Percentiles rank a stretch among this genome's conserved stretches.
Evolutionary conservation across 2,888 invertebrate genomes (phyloP).

Genomic region (Belgica antarctica): DNA sequence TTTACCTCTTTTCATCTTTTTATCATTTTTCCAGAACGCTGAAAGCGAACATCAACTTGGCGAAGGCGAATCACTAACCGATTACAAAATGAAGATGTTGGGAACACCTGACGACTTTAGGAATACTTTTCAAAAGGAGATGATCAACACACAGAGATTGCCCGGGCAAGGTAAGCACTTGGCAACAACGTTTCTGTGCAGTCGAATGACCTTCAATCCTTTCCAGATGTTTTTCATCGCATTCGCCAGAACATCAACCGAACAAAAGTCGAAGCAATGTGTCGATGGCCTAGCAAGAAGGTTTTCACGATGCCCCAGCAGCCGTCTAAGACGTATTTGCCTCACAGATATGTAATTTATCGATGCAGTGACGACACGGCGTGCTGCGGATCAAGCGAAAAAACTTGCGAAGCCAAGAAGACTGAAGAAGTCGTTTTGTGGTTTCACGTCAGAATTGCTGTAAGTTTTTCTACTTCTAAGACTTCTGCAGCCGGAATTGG

Average conservation of each 20-base stretch:
- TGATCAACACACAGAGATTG: neutral
- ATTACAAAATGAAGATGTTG: slow-evolving; percentile 13
- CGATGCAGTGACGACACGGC: slow-evolving; percentile 34
- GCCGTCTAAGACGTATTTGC: slow-evolving; percentile 18
- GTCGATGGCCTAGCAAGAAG: slow-evolving; percentile 29
- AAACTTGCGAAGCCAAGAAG: slow-evolving; percentile 35
- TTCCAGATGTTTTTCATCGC: neutral
- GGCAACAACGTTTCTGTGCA: neutral
- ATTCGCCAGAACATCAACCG: slow-evolving; percentile 27
- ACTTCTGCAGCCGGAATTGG: neutral
- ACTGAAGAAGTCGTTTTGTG: neutral
- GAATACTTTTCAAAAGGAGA: slow-evolving; percentile 13
- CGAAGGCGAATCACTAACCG: slow-evolving; percentile 23
- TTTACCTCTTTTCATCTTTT: neutral
- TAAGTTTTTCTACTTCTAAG: slow-evolving; percentile 4
- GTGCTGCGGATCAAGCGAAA: slow-evolving; percentile 24
- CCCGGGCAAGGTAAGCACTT: slow-evolving; percentile 13
- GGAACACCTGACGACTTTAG: slow-evolving; percentile 18
- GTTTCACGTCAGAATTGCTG: slow-evolving; percentile 10
- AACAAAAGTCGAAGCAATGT: slow-evolving; percentile 12
- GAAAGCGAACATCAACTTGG: neutral
- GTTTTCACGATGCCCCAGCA: slow-evolving; percentile 23
- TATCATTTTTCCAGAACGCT: neutral
- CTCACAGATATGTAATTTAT: slow-evolving; percentile 23
- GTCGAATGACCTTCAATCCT: neutral